phyloP scores from a whole-genome alignment of 64 coral and sea anemone genomes.

The Montipora foliosa region DNA sequence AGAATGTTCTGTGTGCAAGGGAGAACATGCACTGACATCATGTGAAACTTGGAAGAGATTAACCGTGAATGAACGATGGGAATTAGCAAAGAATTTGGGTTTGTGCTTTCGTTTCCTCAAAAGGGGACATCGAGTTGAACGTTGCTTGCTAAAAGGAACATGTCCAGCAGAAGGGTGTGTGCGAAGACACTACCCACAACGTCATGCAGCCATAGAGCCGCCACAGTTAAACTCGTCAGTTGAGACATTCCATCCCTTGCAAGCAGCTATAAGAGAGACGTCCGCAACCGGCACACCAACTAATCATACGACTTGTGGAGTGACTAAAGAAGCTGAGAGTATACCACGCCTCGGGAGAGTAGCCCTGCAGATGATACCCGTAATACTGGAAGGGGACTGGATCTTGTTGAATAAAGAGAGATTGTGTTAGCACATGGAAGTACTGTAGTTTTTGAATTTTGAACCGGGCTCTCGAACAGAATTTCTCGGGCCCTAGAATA shows the following conservation, averaged over 20 bases:
- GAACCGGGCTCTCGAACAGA: no score
- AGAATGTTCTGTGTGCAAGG: slow-evolving; percentile 20
- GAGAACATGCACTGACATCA: background rate
- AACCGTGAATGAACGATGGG: slow-evolving; percentile 24
- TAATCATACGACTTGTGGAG: background rate
- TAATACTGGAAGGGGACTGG: background rate
- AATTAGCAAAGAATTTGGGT: slow-evolving; percentile 10
- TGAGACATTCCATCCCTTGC: background rate
- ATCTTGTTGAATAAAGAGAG: no score
- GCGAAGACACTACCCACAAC: slow-evolving; percentile 18
- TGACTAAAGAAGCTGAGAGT: background rate
- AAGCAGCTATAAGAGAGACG: background rate
- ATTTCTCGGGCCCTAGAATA: no score
- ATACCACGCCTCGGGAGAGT: background rate
- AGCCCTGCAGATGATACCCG: slow-evolving; percentile 10
- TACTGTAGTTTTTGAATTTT: no score
- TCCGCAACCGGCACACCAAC: background rate
- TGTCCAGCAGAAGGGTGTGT: slow-evolving; percentile 14
- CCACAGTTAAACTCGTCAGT: background rate
- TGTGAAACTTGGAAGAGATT: slow-evolving; percentile 52
- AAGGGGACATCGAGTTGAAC: background rate
- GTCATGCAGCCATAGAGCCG: background rate
- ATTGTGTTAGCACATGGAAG: no score
- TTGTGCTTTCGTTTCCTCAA: slow-evolving; percentile 49
- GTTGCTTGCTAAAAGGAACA: background rate